Percentiles rank a stretch among this genome's conserved stretches.
Conservation (phyloP, 2,888 invertebrate genomes). For the Priocnemis perturbator region DNA sequence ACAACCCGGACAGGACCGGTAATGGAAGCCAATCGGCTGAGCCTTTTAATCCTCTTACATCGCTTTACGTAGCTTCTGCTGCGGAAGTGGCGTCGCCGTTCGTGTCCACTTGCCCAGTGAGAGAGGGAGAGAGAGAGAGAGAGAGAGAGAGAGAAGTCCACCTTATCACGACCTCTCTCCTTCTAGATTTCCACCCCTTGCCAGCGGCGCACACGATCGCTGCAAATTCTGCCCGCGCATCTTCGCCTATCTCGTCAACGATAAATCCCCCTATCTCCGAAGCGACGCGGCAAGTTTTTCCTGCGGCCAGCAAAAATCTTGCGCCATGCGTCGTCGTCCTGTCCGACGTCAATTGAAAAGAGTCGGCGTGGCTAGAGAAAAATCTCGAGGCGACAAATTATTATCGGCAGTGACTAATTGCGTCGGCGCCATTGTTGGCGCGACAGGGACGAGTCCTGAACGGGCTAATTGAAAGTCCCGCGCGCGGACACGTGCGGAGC, state of each 20-base stretch:
- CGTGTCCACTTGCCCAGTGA: slow-evolving; percentile 26
- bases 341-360: too few species aligned
- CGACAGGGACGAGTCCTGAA: too few species aligned
- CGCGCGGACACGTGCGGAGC: slow-evolving; percentile 33
- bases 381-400: too few species aligned
- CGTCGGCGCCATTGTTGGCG: too few species aligned
- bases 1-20: slow-evolving; percentile 50
- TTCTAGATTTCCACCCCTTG: slow-evolving; percentile 16
- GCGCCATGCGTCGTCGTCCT: too few species aligned
- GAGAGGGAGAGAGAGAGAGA: too few species aligned
- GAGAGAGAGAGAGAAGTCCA: neutral
- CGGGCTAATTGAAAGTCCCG: too few species aligned
- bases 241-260: neutral
- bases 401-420: too few species aligned
- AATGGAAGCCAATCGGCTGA: slow-evolving; percentile 57
- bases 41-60: slow-evolving; percentile 59
- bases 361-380: too few species aligned
- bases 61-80: slow-evolving; percentile 48
- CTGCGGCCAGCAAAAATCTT: too few species aligned
- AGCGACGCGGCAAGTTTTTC: too few species aligned
- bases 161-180: slow-evolving; percentile 8
- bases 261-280: too few species aligned
- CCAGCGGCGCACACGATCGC: neutral
- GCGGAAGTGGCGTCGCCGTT: slow-evolving; percentile 45
- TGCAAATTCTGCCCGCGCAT: slow-evolving; percentile 25